Conservation (phyloP, 37 sponge, comb jelly and placozoan genomes). For the Ephydatia muelleri region DNA sequence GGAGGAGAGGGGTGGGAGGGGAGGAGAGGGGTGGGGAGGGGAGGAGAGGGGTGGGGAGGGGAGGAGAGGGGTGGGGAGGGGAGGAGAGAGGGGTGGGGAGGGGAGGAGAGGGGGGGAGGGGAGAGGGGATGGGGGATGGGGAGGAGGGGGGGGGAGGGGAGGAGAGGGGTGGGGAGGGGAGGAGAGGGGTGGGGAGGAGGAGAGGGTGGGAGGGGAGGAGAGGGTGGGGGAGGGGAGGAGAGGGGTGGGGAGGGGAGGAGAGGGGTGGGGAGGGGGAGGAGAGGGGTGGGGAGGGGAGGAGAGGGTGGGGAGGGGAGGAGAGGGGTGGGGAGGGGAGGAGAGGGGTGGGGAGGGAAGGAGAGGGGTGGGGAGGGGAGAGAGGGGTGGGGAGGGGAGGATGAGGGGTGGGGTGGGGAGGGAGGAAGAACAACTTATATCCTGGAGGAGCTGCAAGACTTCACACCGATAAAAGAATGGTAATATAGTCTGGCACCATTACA, state of each 20-base stretch:
- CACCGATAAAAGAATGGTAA: neutral
- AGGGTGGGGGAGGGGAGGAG: neutral
- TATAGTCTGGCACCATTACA: too few species aligned
- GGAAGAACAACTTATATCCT: neutral
- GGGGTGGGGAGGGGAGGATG: neutral
- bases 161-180: neutral
- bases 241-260: neutral
- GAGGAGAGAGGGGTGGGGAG: too few species aligned
- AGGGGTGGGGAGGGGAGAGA: neutral
- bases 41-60: too few species aligned
- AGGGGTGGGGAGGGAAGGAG: neutral
- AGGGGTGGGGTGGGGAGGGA: conserved; percentile 1
- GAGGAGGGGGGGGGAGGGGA: conserved; percentile 3
- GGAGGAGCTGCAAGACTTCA: neutral
- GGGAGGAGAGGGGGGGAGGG: neutral
- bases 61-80: too few species aligned
- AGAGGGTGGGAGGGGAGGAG: neutral
- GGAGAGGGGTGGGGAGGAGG: neutral
- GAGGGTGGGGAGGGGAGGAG: neutral
- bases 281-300: neutral
- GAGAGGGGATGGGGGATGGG: conserved; percentile 3
- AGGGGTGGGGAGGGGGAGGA: neutral
- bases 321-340: neutral
- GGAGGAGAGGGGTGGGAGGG: too few species aligned
- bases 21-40: too few species aligned